These are phyloP conservation scores for Drosophila seclusa DNA, from an alignment of 2,888 invertebrate genomes.

Conservation along the genomic window DNA sequence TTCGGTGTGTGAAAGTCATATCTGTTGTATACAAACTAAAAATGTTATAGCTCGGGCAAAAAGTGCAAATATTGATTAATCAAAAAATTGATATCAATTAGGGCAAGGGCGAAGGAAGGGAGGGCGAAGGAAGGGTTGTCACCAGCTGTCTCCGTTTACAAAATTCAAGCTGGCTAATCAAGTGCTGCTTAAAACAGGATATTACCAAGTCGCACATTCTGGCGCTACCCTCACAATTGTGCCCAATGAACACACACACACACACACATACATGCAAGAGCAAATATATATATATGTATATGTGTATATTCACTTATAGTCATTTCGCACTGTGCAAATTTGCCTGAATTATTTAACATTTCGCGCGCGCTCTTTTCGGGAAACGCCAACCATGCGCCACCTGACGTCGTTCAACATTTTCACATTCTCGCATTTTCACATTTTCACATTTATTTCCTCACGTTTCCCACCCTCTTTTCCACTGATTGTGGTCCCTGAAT, in stretches of 20 bases:
- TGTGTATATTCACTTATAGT: constrained; percentile 2
- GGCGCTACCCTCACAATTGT: not conserved
- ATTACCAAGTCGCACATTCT: not conserved
- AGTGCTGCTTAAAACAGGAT: not conserved
- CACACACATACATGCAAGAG: not conserved
- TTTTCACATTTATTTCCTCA: constrained; percentile 19
- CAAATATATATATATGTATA: not conserved
- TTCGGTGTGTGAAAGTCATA: not conserved
- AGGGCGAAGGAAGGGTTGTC: not conserved
- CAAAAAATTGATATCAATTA: not conserved
- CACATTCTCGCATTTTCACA: constrained; percentile 24
- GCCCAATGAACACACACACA: not conserved
- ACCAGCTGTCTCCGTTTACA: not conserved
- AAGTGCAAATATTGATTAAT: not conserved
- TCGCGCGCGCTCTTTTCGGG: constrained; percentile 38
- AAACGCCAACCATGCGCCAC: not conserved
- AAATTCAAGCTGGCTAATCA: not conserved
- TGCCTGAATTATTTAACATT: constrained; percentile 55
- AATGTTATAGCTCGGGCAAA: not conserved
- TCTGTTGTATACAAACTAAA: not conserved
- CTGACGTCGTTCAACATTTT: not conserved
- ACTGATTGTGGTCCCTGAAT: not conserved
- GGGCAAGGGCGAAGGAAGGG: not conserved
- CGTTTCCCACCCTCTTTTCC: not conserved
- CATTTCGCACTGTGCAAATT: constrained; percentile 48